Percentiles rank a stretch among this genome's conserved stretches.
These are phyloP conservation scores for Pholis gunnellus DNA, from an alignment of 2,113 vertebrate genomes.

Conservation along the genomic window DNA sequence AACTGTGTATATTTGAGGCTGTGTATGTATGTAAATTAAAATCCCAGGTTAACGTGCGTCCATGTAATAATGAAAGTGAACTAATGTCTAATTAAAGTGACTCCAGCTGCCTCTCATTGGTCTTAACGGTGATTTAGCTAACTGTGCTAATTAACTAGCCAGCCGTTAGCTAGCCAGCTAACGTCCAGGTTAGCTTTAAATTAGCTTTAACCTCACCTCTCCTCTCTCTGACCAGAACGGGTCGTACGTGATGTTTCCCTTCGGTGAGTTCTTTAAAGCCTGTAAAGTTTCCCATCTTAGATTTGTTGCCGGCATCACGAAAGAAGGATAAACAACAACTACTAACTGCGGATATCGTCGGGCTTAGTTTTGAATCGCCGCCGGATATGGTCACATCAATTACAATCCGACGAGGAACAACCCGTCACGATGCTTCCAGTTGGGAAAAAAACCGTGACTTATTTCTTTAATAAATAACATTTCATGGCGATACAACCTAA, in stretches of 20 bases:
- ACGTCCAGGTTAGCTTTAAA: not conserved
- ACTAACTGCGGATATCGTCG: not conserved
- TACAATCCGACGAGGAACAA: slow-evolving; percentile 9
- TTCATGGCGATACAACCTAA: not conserved
- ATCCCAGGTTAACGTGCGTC: too few species aligned
- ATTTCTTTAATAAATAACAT: not conserved
- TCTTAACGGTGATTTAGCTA: too few species aligned
- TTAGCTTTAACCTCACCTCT: slow-evolving; percentile 72
- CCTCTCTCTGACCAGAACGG: slow-evolving; percentile 75
- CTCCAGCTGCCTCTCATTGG: too few species aligned
- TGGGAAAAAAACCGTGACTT: not conserved
- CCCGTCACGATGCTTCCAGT: slow-evolving; percentile 4
- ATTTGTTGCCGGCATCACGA: slow-evolving; percentile 75
- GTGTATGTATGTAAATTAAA: too few species aligned
- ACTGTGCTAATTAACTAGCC: too few species aligned
- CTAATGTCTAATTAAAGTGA: too few species aligned
- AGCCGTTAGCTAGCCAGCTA: not conserved
- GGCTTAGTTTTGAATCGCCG: not conserved
- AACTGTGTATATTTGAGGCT: too few species aligned
- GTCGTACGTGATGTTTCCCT: slow-evolving; percentile 77
- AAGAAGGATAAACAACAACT: not conserved
- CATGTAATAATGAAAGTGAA: too few species aligned
- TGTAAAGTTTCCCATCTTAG: slow-evolving; percentile 80
- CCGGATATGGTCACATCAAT: slow-evolving; percentile 9
- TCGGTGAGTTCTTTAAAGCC: slow-evolving; percentile 80